A percentile compares a stretch with the other conserved stretches of the same genome.
Evolutionary conservation across 2,888 invertebrate species (phyloP).

Genomic region (Drosophila paracracens): DNA sequence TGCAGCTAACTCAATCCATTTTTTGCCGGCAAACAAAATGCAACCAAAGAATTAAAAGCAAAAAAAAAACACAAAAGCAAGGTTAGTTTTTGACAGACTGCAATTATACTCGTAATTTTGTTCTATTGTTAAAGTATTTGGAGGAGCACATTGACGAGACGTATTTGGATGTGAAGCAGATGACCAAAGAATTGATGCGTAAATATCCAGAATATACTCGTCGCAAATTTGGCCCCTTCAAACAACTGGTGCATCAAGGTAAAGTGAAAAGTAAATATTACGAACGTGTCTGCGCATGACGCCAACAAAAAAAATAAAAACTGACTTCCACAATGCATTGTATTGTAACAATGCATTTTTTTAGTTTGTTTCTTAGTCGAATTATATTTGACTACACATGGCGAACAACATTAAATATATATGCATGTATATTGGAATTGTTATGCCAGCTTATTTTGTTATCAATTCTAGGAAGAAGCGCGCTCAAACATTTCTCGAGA

Average conservation of each 20-base stretch:
- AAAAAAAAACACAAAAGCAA: slow-evolving; percentile 48
- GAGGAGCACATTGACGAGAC: slow-evolving; percentile 92
- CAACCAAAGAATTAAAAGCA: slow-evolving; percentile 14
- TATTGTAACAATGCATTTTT: slow-evolving; percentile 11
- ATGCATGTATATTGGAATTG: neutral
- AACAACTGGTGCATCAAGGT: slow-evolving; percentile 90
- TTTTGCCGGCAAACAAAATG: slow-evolving; percentile 47
- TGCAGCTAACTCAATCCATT: neutral
- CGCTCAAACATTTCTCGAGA: neutral
- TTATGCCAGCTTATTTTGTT: neutral
- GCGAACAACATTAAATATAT: neutral
- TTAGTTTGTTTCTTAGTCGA: neutral
- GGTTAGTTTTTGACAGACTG: slow-evolving; percentile 55
- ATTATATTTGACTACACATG: slow-evolving; percentile 8
- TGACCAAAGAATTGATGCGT: slow-evolving; percentile 92
- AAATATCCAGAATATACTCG: slow-evolving; percentile 92
- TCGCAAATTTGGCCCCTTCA: slow-evolving; percentile 92
- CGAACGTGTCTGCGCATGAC: slow-evolving; percentile 39
- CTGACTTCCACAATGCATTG: neutral
- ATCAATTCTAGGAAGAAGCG: neutral
- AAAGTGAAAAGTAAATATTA: slow-evolving; percentile 48
- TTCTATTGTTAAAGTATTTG: slow-evolving; percentile 86
- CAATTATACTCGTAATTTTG: slow-evolving; percentile 18
- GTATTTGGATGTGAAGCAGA: slow-evolving; percentile 92
- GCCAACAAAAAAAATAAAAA: neutral